Percentiles rank a stretch among this genome's conserved stretches.
Evolutionary conservation across 2,888 invertebrate species (phyloP).

Genomic region (Pseudococcus viburni): DNA sequence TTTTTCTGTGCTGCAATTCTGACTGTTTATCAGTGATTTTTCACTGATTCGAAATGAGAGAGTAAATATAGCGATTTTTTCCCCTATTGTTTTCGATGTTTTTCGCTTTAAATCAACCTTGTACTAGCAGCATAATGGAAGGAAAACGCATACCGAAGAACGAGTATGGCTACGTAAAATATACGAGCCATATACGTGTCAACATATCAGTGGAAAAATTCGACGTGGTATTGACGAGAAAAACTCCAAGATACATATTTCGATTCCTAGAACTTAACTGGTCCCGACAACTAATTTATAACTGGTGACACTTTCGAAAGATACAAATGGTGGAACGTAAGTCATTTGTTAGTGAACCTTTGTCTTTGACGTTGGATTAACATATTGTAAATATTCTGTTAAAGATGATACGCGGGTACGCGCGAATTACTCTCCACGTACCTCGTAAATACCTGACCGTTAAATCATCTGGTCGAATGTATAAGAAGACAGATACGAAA

Average conservation of each 20-base stretch:
- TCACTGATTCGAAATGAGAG: too few relatives aligned
- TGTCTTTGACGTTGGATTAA: constrained; percentile 50
- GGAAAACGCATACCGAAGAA: background rate
- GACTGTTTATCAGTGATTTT: too few relatives aligned
- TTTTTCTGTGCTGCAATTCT: too few relatives aligned
- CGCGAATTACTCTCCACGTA: background rate
- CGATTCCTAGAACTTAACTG: constrained; percentile 31
- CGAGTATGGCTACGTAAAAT: background rate
- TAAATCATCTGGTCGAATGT: background rate
- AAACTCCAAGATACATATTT: constrained; percentile 3
- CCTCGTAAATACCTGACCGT: constrained; percentile 27
- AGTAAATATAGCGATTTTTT: too few relatives aligned
- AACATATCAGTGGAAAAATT: constrained; percentile 28
- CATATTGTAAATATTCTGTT: constrained; percentile 42
- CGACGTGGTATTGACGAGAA: background rate
- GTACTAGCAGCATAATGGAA: background rate
- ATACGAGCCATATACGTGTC: background rate
- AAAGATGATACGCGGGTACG: constrained; percentile 3
- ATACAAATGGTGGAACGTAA: constrained; percentile 38
- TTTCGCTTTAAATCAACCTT: too few relatives aligned
- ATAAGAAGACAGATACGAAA: background rate
- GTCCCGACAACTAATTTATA: constrained; percentile 55
- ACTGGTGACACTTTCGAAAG: constrained; percentile 41
- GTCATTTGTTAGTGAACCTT: constrained; percentile 32
- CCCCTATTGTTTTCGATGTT: too few relatives aligned